Conservation (phyloP, 2,888 invertebrate genomes). For the Philaethria dido region DNA sequence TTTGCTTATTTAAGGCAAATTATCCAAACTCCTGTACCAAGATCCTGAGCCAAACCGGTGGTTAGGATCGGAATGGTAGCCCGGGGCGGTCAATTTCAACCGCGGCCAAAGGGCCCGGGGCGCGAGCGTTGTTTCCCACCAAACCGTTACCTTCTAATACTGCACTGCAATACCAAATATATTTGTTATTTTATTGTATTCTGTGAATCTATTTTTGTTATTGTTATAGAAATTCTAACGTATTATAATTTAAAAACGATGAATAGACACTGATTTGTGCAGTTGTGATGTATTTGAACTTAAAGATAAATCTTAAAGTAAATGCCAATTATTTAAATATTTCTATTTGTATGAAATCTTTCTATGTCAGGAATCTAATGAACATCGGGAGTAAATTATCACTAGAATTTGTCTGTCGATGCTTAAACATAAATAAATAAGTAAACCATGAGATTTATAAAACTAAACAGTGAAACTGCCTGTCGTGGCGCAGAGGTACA, state of each 20-base stretch:
- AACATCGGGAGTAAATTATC: too few species aligned
- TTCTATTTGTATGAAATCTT: too few species aligned
- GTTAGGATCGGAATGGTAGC: slow-evolving; percentile 65
- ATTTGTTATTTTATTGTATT: slow-evolving; percentile 4
- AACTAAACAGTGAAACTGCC: too few species aligned
- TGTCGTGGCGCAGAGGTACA: too few species aligned
- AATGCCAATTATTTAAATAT: too few species aligned
- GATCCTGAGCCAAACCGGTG: slow-evolving; percentile 54
- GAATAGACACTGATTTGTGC: too few species aligned
- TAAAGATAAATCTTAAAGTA: too few species aligned
- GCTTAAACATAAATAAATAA: too few species aligned
- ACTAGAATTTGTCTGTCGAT: too few species aligned
- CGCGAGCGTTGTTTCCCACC: slow-evolving; percentile 69
- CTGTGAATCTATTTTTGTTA: slow-evolving; percentile 1
- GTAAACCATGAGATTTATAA: too few species aligned
- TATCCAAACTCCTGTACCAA: slow-evolving; percentile 30
- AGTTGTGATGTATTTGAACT: too few species aligned
- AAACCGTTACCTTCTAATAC: slow-evolving; percentile 47
- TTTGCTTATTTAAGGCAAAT: slow-evolving; percentile 32
- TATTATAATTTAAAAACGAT: background rate
- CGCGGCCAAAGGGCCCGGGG: slow-evolving; percentile 67
- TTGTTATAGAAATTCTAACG: background rate
- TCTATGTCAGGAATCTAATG: too few species aligned
- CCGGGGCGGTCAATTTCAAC: slow-evolving; percentile 68
- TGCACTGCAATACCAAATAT: slow-evolving; percentile 38